Conservation (phyloP, 2,113 vertebrate genomes). For the Phasianus colchicus region DNA sequence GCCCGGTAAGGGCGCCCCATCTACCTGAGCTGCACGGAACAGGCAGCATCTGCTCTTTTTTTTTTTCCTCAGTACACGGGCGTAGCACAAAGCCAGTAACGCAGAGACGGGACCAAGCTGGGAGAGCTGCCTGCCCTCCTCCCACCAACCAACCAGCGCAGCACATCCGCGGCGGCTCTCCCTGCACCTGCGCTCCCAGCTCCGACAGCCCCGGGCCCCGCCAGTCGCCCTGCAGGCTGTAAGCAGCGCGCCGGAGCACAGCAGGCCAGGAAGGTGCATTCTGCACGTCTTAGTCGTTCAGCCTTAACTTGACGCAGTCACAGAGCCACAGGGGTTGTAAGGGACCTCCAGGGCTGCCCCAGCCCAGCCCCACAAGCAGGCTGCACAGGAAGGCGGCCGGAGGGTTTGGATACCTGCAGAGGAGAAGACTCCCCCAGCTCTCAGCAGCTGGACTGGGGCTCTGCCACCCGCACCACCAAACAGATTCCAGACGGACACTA, state of each 20-base stretch:
- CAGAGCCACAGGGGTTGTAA: not conserved
- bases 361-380: no score
- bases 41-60: not conserved
- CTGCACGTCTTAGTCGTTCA: no score
- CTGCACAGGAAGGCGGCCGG: not conserved
- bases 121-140: no score
- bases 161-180: not conserved
- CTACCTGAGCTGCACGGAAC: not conserved
- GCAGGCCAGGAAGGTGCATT: accelerated
- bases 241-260: not conserved
- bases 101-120: not conserved
- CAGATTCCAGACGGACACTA: not conserved
- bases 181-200: not conserved
- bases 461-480: not conserved
- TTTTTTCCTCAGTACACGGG: no score
- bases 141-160: not conserved
- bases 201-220: not conserved
- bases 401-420: not conserved
- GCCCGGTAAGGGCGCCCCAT: no score
- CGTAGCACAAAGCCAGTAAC: not conserved
- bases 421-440: no score
- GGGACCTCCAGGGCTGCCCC: no score
- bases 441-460: not conserved
- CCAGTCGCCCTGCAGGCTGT: not conserved
- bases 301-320: not conserved